Evolutionary conservation across 2,113 vertebrate species (phyloP).

Genomic region (Oxyura jamaicensis): DNA sequence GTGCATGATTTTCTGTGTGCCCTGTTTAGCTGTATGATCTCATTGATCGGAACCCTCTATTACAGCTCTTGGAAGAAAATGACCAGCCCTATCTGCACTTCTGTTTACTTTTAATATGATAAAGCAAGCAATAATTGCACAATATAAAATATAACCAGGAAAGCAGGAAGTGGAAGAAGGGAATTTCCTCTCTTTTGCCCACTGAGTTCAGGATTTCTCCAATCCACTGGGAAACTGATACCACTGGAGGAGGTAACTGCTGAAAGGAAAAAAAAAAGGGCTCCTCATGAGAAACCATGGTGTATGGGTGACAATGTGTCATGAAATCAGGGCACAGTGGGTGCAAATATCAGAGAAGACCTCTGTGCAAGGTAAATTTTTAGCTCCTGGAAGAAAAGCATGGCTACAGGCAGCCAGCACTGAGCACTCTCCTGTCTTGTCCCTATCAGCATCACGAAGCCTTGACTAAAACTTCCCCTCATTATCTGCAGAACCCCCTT

Average conservation of each 20-base stretch:
- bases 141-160: neutral
- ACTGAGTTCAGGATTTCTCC: neutral
- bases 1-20: neutral
- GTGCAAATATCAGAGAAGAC: neutral
- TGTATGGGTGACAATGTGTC: neutral
- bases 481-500: neutral
- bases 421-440: neutral
- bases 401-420: neutral
- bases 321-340: neutral
- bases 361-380: neutral
- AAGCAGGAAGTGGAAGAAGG: neutral
- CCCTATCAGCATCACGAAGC: neutral
- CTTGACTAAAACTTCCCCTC: neutral
- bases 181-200: neutral
- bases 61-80: neutral
- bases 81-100: neutral
- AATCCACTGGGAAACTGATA: neutral
- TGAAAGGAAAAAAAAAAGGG: neutral
- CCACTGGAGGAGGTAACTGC: neutral
- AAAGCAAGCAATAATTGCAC: neutral
- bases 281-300: neutral
- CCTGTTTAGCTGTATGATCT: neutral
- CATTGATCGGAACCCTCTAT: neutral
- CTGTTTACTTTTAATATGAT: slow-evolving; percentile 51
- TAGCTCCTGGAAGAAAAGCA: neutral